Evolutionary conservation across 2,797 vertebrate genomes (phyloP).

Genomic region (Microhierax caerulescens): DNA sequence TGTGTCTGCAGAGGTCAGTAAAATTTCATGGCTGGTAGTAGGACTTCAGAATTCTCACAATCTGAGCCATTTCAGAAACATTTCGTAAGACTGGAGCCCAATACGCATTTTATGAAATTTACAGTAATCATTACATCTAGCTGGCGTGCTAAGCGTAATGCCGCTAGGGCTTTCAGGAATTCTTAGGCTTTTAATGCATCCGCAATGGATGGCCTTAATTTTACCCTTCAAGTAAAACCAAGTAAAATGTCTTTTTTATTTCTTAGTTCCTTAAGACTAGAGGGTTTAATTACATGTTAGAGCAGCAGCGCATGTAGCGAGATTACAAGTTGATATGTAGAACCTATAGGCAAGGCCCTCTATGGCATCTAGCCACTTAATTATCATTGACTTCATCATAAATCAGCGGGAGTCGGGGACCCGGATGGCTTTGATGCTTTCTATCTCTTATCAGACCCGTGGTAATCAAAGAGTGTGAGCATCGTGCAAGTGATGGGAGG

Average conservation of each 20-base stretch:
- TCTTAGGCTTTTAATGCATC: neutral
- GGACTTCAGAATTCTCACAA: neutral
- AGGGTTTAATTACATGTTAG: neutral
- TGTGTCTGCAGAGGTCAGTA: neutral
- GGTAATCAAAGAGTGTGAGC: neutral
- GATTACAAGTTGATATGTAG: accelerated
- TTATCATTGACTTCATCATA: neutral
- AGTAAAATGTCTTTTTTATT: neutral
- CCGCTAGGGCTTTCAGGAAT: neutral
- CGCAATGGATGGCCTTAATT: neutral
- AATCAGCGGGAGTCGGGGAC: neutral
- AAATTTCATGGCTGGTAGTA: neutral
- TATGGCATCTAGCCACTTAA: neutral
- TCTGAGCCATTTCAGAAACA: neutral
- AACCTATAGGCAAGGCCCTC: neutral
- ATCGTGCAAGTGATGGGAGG: neutral
- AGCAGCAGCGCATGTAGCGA: neutral
- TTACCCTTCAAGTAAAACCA: neutral
- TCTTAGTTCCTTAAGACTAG: neutral
- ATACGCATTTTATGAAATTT: neutral
- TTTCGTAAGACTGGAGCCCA: neutral
- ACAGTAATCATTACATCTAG: neutral
- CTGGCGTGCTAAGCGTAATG: neutral
- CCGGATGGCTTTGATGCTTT: neutral
- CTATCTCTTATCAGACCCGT: neutral